phyloP scores from a whole-genome alignment of 2,113 vertebrate species.

The Cheilinus undulatus region DNA sequence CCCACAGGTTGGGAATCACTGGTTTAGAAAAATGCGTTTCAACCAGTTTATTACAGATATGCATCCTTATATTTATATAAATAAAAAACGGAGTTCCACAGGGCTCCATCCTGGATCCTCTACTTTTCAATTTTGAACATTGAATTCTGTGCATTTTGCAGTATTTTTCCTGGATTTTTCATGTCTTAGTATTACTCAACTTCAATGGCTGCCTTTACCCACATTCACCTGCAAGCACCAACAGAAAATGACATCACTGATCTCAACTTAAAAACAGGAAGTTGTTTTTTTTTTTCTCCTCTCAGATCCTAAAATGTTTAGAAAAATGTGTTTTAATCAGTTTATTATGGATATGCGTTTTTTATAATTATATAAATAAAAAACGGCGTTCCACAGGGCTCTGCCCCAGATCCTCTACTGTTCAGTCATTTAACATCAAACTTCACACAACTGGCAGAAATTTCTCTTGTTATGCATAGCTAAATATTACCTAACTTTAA shows the following conservation, averaged over 20 bases:
- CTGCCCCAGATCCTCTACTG: constrained; percentile 4
- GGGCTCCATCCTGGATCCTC: no score
- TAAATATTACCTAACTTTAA: neutral
- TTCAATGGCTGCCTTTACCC: constrained; percentile 92
- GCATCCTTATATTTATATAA: no score
- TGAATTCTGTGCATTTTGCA: no score
- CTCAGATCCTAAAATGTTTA: neutral
- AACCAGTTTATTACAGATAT: no score
- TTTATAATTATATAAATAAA: neutral
- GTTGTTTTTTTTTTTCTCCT: neutral
- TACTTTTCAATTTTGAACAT: no score
- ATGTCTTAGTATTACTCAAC: no score
- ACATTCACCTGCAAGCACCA: constrained; percentile 86
- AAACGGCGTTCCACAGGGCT: constrained; percentile 29
- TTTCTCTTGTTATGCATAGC: no score
- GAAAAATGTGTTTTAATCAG: neutral
- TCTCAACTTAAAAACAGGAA: neutral
- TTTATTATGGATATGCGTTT: neutral
- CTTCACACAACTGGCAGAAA: no score
- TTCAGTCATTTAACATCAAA: neutral
- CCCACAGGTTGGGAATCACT: no score
- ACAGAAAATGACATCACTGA: constrained; percentile 35
- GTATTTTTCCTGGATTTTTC: no score
- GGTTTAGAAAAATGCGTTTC: no score
- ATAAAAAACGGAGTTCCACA: no score